Evolutionary conservation across 2,113 vertebrate species (phyloP), one percentile per base, ranked within the genome.

Genomic region (Sphaerodactylus townsendi): DNA sequence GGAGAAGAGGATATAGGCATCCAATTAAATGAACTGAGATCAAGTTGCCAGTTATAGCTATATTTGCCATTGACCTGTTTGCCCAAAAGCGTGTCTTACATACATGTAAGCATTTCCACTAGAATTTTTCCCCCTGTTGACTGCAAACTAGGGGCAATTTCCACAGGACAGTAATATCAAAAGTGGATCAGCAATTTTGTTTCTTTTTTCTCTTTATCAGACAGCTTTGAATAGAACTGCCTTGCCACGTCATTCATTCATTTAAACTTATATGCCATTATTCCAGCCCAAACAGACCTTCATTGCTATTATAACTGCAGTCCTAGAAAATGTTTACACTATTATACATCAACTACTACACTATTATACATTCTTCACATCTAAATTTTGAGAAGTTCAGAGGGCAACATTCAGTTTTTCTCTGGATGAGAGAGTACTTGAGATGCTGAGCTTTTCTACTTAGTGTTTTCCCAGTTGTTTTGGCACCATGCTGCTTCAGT

Each of bases 1-100:
- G 35, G 56, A 81, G 14, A 81, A 37, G 39, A 39, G 15, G 66
- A 41, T 81, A 56, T 28, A 81, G 46, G 65, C 11, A 39, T 50
- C 66, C 23, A 81, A 70, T 81, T 81, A 81, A 72, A 81, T 81
- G 35, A 81, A 39, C 44, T 15, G 44, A 79, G 78, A 44, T 11
- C 48, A n/a, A 30, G 25, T 71, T 59, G 71, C 35, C 41, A 59
- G 68, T 35, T 35, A 68, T 21, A 68, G 44, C 17, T 7, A 28
- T 50, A 66, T 66, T 46, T 33, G 44, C 21, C 44, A 69, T 25
- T 69, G 64, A 69, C 64, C 44, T 53, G n/a, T 68, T 15, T 33
- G 39, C 17, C 17, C 59, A 41, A 9, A 15, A 39, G 10, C 35
- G 37, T 44, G 59, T 30, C 17, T 35, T 59, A 14, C 21, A 25